Evolutionary conservation across 1,140 invertebrate genomes (phyloP).

Genomic region (Drosophila truncata): DNA sequence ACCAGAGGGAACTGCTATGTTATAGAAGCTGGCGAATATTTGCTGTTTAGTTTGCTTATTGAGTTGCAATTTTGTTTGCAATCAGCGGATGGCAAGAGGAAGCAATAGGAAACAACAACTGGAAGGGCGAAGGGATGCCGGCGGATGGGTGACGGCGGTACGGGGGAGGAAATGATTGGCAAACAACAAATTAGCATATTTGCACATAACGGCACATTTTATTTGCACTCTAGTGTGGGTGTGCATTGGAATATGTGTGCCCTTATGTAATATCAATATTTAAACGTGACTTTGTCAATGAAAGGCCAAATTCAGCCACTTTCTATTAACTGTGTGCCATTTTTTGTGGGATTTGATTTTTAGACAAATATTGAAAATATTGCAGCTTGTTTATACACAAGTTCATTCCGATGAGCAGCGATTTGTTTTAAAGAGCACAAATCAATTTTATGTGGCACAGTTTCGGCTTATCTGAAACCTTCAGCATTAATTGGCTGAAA

Average conservation of each 20-base stretch:
- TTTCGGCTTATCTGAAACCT: constrained; percentile 7
- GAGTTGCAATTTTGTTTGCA: constrained; percentile 80
- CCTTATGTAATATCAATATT: constrained; percentile 71
- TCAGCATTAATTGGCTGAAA: constrained; percentile 44
- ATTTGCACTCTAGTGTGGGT: constrained; percentile 42
- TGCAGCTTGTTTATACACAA: constrained; percentile 33
- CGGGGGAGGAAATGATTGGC: constrained; percentile 39
- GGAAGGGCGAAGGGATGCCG: background rate
- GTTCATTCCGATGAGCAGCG: background rate
- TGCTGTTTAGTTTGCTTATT: constrained; percentile 78
- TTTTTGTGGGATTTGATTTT: constrained; percentile 36
- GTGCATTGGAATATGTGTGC: constrained; percentile 13
- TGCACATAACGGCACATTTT: constrained; percentile 73
- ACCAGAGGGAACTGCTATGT: constrained; percentile 10
- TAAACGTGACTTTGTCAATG: constrained; percentile 64
- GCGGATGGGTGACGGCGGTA: background rate
- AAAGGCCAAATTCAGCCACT: constrained; percentile 14
- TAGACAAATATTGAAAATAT: constrained; percentile 47
- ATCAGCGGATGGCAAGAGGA: constrained; percentile 58
- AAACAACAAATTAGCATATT: constrained; percentile 77
- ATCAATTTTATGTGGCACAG: constrained; percentile 8
- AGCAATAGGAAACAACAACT: constrained; percentile 54
- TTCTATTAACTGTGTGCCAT: constrained; percentile 44
- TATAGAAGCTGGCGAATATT: constrained; percentile 46
- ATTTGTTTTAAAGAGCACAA: constrained; percentile 13